These are phyloP conservation scores for Chelmon rostratus DNA, from an alignment of 2,797 vertebrate species.

Conservation along the genomic window DNA sequence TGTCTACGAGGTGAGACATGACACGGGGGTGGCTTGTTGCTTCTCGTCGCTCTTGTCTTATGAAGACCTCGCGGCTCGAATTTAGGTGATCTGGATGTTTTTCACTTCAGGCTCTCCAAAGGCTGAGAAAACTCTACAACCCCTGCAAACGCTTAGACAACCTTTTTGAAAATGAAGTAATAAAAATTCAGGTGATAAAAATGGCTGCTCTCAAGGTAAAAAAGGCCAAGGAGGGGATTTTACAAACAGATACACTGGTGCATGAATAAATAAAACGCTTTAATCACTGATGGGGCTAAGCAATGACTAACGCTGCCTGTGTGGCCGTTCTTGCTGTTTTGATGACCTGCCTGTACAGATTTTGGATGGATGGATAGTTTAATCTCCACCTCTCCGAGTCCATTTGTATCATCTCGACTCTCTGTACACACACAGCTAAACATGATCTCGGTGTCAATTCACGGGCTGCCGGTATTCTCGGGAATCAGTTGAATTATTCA, in stretches of 20 bases:
- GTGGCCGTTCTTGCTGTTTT: background rate
- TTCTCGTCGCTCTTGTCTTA: background rate
- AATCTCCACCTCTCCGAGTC: constrained; percentile 29
- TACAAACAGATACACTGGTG: background rate
- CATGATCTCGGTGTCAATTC: constrained; percentile 28
- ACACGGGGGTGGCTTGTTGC: constrained; percentile 27
- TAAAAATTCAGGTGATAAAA: constrained; percentile 3
- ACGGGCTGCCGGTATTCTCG: constrained; percentile 26
- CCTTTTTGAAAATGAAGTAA: background rate
- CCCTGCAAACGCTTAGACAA: background rate
- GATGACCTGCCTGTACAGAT: background rate
- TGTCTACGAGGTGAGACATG: constrained; percentile 92
- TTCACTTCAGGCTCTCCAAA: background rate
- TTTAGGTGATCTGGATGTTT: constrained; percentile 23
- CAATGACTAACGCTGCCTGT: background rate
- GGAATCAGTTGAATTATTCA: constrained; percentile 64
- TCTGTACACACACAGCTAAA: constrained; percentile 24
- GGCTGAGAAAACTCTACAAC: background rate
- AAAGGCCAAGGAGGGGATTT: background rate
- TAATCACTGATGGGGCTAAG: background rate
- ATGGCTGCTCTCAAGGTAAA: background rate
- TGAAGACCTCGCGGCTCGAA: background rate
- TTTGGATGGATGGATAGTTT: constrained; percentile 6
- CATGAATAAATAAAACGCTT: background rate
- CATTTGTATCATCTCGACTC: constrained; percentile 19